Evolutionary conservation across 2,797 vertebrate genomes (phyloP), one percentile per base, ranked within the genome.

Genomic region (Chloroceryle inda): DNA sequence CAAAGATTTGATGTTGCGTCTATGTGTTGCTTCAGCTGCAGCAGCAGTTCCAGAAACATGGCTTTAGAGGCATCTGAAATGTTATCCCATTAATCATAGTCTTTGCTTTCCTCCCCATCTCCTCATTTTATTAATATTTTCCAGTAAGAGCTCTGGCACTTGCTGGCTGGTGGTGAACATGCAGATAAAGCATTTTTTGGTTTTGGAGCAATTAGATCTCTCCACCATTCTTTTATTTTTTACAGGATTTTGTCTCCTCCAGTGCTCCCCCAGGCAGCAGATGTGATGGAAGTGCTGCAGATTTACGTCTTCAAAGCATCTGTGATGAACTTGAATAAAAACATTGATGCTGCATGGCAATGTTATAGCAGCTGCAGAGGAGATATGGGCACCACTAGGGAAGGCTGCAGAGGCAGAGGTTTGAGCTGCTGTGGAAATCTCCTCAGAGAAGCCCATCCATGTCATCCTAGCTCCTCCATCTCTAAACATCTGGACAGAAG

Each of bases 331-430:
- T 74, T 89, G 40, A 38, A 5, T 69, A 38, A 53, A 76, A 87
- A 38, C 2, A 0, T 33, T 74, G 66, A 38, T 0, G 2, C 11
- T 56, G 45, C 4, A 6, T 26, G 19, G 20, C 55, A 78, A 78
- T 95, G 75, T 88, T 85, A 74, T 67, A 69, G 86, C 81, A 92
- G 82, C 73, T 61, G 42, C 50, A 61, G 44, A n/a, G 35, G 44
- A 71, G 27, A 73, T 90, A 61, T 24, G 6, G 82, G 37, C 13
- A 3, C 37, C 53, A 5, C 26, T 58, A 74, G 40, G 38, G 42
- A 93, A 86, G 45, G 44, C 47, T 6, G 7, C 16, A 56, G 0
- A 0, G 0, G 13, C 1, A 7, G 71, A n/a, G 42, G 11, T 37
- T 47, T 52, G 53, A 21, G 1, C 29, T 94, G 1, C 80, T 59